Percentiles rank a stretch among this genome's conserved stretches.
Evolutionary conservation across 2,113 vertebrate genomes (phyloP).

Genomic region (Speoplatyrhinus poulsoni): DNA sequence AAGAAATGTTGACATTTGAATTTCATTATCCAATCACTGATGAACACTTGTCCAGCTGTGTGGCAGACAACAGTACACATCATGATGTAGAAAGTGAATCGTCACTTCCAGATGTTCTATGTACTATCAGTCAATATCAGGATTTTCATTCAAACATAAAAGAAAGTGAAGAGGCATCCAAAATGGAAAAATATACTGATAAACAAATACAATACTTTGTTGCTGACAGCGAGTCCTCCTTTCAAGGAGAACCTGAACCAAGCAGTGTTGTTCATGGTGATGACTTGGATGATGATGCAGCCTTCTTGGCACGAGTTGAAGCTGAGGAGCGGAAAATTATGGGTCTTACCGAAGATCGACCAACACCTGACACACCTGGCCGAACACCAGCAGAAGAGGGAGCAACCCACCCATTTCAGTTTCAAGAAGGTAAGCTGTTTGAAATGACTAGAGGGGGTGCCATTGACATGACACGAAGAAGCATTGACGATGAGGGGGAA

Average conservation of each 20-base stretch:
- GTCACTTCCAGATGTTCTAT: background rate
- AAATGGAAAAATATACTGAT: background rate
- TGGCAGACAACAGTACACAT: constrained; percentile 11
- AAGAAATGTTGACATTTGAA: background rate
- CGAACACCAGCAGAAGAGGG: constrained; percentile 82
- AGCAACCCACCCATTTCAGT: constrained; percentile 88
- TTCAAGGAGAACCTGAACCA: constrained; percentile 33
- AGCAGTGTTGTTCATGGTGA: constrained; percentile 21
- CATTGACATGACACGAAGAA: constrained; percentile 93
- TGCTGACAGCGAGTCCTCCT: background rate
- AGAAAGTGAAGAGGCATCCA: background rate
- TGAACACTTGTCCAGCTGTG: constrained; percentile 1
- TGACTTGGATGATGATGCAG: constrained; percentile 25
- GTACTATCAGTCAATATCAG: constrained; percentile 3
- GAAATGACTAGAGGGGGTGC: constrained; percentile 98
- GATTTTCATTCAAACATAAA: background rate
- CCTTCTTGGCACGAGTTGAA: constrained; percentile 78
- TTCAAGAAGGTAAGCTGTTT: constrained; percentile 96
- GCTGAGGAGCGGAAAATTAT: constrained; percentile 81
- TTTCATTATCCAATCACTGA: constrained; percentile 10
- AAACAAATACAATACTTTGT: constrained; percentile 10
- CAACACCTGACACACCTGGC: constrained; percentile 80
- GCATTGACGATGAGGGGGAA: constrained; percentile 81
- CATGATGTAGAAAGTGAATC: constrained; percentile 13
- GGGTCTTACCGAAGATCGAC: constrained; percentile 77